Evolutionary conservation across 2,888 invertebrate species (phyloP).

Genomic region (Drosophila trichaetosa): DNA sequence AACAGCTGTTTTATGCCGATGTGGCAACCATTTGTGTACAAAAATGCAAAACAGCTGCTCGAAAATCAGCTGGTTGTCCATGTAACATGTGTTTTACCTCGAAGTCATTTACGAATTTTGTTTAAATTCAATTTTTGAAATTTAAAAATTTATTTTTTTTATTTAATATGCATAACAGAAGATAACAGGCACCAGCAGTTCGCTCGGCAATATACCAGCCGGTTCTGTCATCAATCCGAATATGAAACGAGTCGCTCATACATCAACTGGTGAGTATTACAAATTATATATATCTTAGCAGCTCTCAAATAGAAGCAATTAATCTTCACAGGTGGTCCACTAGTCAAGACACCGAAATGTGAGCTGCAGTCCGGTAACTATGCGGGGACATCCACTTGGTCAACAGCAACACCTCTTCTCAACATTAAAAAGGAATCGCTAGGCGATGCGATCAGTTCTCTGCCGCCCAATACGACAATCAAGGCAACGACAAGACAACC

Average conservation of each 20-base stretch:
- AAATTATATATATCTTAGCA: background rate
- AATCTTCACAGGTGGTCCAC: slow-evolving; percentile 39
- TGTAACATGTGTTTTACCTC: background rate
- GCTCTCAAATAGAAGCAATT: background rate
- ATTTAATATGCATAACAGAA: slow-evolving; percentile 61
- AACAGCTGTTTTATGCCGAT: slow-evolving; percentile 42
- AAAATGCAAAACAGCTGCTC: slow-evolving; percentile 35
- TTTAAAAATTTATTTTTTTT: slow-evolving; percentile 1
- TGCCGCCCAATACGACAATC: slow-evolving; percentile 81
- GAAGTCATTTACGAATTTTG: background rate
- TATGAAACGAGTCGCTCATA: slow-evolving; percentile 75
- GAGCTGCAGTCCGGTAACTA: slow-evolving; percentile 56
- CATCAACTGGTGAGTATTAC: slow-evolving; percentile 36
- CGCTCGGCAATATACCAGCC: slow-evolving; percentile 73
- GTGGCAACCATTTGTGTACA: slow-evolving; percentile 21
- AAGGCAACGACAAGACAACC: slow-evolving; percentile 69
- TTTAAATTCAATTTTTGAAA: slow-evolving; percentile 26
- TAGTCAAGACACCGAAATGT: slow-evolving; percentile 76
- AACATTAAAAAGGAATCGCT: slow-evolving; percentile 57
- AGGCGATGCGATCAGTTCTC: slow-evolving; percentile 77
- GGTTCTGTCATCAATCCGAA: slow-evolving; percentile 58
- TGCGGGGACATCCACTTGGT: slow-evolving; percentile 44
- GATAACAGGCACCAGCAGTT: slow-evolving; percentile 55
- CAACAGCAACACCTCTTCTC: slow-evolving; percentile 3
- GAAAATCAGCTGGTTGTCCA: slow-evolving; percentile 20